These are phyloP conservation scores for Microplitis mediator DNA, from an alignment of 1,140 invertebrate species.

Conservation along the genomic window DNA sequence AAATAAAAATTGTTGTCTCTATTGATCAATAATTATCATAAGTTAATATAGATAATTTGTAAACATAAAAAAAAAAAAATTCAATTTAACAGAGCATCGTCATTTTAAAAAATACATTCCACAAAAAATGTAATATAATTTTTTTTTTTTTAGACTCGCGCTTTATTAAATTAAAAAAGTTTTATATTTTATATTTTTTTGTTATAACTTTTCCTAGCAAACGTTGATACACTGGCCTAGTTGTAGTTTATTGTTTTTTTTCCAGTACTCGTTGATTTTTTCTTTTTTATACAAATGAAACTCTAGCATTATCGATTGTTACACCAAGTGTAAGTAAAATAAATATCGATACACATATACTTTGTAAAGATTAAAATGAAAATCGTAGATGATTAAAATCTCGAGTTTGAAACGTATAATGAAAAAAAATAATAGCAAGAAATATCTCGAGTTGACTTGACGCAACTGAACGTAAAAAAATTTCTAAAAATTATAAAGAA, in stretches of 20 bases:
- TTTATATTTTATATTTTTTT: neutral
- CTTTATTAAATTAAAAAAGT: too few species aligned
- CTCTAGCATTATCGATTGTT: constrained; percentile 24
- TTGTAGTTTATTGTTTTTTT: constrained; percentile 9
- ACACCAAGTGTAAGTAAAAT: neutral
- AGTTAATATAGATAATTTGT: too few species aligned
- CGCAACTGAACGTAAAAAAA: too few species aligned
- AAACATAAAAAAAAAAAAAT: too few species aligned
- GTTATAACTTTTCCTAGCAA: neutral
- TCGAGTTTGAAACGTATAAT: too few species aligned
- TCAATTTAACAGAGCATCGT: too few species aligned
- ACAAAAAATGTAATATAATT: neutral
- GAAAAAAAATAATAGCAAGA: too few species aligned
- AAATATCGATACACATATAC: neutral
- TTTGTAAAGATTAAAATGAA: neutral
- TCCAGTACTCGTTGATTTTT: neutral
- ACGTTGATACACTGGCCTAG: constrained; percentile 14
- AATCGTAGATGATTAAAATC: neutral
- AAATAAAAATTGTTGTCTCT: too few species aligned
- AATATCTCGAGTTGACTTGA: too few species aligned
- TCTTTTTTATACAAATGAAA: constrained; percentile 2
- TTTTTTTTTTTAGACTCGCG: neutral
- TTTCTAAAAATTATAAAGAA: too few species aligned
- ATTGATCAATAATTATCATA: too few species aligned
- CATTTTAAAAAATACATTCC: too few species aligned